Percentiles rank a stretch among this genome's conserved stretches.
phyloP scores from a whole-genome alignment of 2,113 vertebrate species.

The Alces alces region DNA sequence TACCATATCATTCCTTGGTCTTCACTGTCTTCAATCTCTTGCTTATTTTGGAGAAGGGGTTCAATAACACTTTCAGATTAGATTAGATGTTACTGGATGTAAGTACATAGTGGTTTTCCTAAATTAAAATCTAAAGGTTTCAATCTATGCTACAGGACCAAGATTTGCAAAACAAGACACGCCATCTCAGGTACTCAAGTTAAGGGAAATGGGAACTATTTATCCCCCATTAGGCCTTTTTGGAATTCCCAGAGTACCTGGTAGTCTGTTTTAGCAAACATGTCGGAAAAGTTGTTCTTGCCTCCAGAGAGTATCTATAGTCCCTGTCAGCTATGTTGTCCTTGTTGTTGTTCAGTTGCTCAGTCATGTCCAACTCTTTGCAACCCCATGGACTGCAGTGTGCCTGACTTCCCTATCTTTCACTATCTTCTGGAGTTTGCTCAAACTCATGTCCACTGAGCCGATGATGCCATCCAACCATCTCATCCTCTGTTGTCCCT shows the following conservation, averaged over 20 bases:
- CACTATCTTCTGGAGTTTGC: not conserved
- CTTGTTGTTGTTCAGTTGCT: not conserved
- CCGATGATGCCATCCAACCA: not conserved
- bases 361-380: not conserved
- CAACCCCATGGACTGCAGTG: not conserved
- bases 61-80: not conserved
- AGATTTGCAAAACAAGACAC: not conserved
- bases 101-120: not conserved
- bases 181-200: not conserved
- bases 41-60: not conserved
- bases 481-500: not conserved
- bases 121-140: not conserved
- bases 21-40: not conserved
- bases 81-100: not conserved
- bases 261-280: not conserved
- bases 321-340: not conserved
- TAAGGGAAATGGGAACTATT: not conserved
- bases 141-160: not conserved
- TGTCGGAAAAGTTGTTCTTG: not conserved
- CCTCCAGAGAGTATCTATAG: not conserved
- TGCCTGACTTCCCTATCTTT: not conserved
- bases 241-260: not conserved
- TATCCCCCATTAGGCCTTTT: not conserved
- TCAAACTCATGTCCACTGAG: not conserved
- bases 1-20: not conserved